These are phyloP conservation scores for Macrobrachium nipponense DNA, from an alignment of 1,140 invertebrate genomes.

Conservation along the genomic window DNA sequence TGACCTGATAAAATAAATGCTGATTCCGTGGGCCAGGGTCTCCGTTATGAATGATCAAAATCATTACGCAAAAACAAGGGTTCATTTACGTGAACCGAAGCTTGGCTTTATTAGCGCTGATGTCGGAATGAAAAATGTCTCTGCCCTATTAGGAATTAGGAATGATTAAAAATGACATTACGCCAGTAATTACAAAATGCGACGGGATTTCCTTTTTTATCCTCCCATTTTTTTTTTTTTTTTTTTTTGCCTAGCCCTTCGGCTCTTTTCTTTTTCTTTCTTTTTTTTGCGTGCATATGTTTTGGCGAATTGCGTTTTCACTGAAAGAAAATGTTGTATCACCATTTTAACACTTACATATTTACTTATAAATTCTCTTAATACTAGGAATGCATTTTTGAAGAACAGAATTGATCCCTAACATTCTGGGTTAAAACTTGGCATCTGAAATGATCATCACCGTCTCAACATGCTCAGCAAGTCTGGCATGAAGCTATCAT, in stretches of 20 bases:
- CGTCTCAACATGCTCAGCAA: too few relatives aligned
- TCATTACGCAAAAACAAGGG: slow-evolving; percentile 9
- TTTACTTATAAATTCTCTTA: too few relatives aligned
- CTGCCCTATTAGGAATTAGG: neutral
- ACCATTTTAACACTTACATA: too few relatives aligned
- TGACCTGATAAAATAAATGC: slow-evolving; percentile 20
- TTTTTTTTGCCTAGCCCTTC: neutral
- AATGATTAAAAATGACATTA: slow-evolving; percentile 6
- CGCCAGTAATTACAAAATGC: neutral
- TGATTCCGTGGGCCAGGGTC: neutral
- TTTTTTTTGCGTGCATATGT: neutral
- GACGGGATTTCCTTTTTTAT: neutral
- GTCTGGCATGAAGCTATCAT: too few relatives aligned
- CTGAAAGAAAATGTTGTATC: too few relatives aligned
- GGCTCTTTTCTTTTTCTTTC: neutral
- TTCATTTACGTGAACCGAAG: neutral
- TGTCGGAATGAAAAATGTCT: slow-evolving; percentile 28
- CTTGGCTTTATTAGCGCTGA: slow-evolving; percentile 26
- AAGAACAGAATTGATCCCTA: too few relatives aligned
- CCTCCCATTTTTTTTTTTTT: neutral
- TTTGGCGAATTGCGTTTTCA: neutral
- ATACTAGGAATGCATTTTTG: too few relatives aligned
- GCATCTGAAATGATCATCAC: too few relatives aligned
- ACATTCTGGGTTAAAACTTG: too few relatives aligned
- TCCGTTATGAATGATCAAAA: slow-evolving; percentile 14